Conservation (phyloP, 2,797 vertebrate genomes). For the Enteromius trimaculatus region DNA sequence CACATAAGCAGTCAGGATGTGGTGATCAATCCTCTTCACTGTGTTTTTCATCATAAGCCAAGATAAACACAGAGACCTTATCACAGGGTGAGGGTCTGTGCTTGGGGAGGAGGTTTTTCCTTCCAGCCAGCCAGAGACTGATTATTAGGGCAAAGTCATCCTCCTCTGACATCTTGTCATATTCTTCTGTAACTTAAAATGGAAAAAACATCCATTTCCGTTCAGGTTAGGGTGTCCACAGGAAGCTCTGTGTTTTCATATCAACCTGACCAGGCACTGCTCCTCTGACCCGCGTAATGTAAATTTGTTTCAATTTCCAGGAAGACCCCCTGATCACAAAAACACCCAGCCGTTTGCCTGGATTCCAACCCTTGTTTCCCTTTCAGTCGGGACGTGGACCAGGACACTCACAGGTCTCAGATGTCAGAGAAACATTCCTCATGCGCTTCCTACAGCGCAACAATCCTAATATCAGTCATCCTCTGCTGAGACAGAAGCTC, state of each 20-base stretch:
- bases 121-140: constrained; percentile 62
- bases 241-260: constrained; percentile 58
- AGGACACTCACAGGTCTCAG: constrained; percentile 38
- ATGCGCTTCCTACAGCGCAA: constrained; percentile 48
- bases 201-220: constrained; percentile 63
- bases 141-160: constrained; percentile 73
- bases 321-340: constrained; percentile 65
- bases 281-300: constrained; percentile 56
- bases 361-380: constrained; percentile 43
- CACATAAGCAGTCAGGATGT: constrained; percentile 43
- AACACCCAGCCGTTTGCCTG: constrained; percentile 55
- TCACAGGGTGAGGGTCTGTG: constrained; percentile 62
- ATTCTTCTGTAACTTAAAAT: constrained; percentile 69
- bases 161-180: constrained; percentile 75
- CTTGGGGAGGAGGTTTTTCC: constrained; percentile 70
- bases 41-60: constrained; percentile 63
- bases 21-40: constrained; percentile 33
- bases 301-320: constrained; percentile 69
- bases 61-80: constrained; percentile 74
- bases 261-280: constrained; percentile 51
- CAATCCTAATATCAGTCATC: constrained; percentile 43
- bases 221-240: constrained; percentile 46
- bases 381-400: constrained; percentile 30
- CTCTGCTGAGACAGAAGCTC: constrained; percentile 21
- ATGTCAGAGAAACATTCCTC: constrained; percentile 52